These are phyloP conservation scores for Benthosema pterotum DNA, from an alignment of 2,797 vertebrate species.

Conservation along the genomic window DNA sequence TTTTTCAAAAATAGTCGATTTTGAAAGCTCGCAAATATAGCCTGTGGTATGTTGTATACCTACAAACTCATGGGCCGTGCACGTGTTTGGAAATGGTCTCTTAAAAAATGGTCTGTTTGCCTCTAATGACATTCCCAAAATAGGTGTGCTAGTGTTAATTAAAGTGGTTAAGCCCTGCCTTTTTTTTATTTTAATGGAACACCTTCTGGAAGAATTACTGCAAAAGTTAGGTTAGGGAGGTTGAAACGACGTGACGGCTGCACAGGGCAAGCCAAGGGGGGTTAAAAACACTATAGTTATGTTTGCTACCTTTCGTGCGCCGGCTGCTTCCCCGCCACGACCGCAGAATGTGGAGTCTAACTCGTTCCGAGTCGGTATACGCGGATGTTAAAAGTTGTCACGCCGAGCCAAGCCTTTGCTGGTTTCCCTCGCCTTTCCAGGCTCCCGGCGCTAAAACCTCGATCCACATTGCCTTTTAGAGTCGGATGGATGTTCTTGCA, in stretches of 20 bases:
- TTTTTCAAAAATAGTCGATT: no score
- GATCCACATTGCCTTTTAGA: conserved; percentile 6
- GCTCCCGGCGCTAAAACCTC: conserved; percentile 21
- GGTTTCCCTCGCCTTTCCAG: conserved; percentile 28
- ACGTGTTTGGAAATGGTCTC: no score
- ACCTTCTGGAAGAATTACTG: conserved; percentile 16
- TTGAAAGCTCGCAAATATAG: no score
- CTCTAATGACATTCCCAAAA: no score
- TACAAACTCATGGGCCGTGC: no score
- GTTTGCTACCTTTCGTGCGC: background rate
- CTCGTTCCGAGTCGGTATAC: background rate
- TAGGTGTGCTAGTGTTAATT: no score
- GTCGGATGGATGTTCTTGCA: conserved; percentile 2
- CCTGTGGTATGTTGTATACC: no score
- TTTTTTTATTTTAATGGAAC: background rate
- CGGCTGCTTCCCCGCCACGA: background rate
- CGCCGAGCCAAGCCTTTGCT: conserved; percentile 3
- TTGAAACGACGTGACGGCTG: background rate
- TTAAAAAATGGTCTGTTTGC: no score
- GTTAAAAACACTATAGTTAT: background rate
- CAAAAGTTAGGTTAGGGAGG: conserved; percentile 8
- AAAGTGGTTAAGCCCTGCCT: background rate
- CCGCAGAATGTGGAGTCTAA: conserved; percentile 10
- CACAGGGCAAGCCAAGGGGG: no score
- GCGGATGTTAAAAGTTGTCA: conserved; percentile 5